These are phyloP conservation scores for Herpetotheres cachinnans DNA, from an alignment of 2,113 vertebrate genomes.

Conservation along the genomic window DNA sequence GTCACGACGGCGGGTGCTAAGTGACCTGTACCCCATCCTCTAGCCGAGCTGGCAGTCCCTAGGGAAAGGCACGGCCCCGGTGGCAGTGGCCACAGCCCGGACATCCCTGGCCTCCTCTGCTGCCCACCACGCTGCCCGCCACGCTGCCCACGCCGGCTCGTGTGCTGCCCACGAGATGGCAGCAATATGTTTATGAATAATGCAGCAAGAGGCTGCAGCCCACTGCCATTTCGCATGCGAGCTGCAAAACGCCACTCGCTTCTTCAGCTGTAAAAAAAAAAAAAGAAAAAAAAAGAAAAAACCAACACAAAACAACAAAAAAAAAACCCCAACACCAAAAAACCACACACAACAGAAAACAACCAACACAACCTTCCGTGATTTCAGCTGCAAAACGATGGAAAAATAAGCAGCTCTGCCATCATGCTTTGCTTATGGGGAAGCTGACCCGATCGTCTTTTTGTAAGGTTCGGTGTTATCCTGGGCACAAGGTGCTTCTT, in stretches of 20 bases:
- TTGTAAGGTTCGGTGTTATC: accelerated
- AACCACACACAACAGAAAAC: not conserved
- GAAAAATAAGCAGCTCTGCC: not conserved
- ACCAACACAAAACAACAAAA: not conserved
- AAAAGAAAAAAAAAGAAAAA: no score
- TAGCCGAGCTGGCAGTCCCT: not conserved
- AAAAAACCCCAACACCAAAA: no score
- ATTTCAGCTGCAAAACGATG: not conserved
- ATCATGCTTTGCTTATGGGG: not conserved
- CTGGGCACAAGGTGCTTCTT: not conserved
- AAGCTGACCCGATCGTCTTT: not conserved
- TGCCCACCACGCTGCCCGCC: not conserved
- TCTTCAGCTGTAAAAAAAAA: not conserved
- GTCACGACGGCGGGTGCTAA: accelerated
- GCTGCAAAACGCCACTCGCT: conserved; percentile 33
- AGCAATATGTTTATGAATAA: conserved; percentile 84
- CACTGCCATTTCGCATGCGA: conserved; percentile 50
- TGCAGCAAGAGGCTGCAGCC: conserved; percentile 59
- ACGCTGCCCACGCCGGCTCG: not conserved
- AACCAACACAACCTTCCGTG: not conserved
- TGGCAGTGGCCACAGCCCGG: not conserved
- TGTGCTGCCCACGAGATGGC: conserved; percentile 84
- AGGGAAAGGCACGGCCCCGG: not conserved
- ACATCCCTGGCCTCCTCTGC: accelerated
- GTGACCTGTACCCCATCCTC: not conserved